A percentile compares a stretch with the other conserved stretches of the same genome.
Evolutionary conservation across 2,888 invertebrate species (phyloP).

Genomic region (Ichneumon xanthorius): DNA sequence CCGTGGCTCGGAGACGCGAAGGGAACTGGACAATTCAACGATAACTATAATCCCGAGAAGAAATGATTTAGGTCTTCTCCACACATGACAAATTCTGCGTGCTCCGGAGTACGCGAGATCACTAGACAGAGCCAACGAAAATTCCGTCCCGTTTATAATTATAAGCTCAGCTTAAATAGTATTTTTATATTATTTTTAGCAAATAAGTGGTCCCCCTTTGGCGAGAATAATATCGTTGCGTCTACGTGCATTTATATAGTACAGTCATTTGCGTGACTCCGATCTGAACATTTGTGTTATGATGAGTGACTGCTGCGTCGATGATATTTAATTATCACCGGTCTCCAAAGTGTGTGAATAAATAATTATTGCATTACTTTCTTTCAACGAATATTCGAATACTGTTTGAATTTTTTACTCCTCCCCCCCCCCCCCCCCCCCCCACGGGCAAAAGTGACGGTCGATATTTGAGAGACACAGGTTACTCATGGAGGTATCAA

Average conservation of each 20-base stretch:
- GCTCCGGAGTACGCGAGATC: neutral
- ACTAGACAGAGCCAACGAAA: constrained; percentile 32
- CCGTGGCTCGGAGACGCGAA: constrained; percentile 96
- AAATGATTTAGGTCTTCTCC: constrained; percentile 70
- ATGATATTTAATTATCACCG: constrained; percentile 41
- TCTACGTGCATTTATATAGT: constrained; percentile 29
- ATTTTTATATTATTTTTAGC: constrained; percentile 50
- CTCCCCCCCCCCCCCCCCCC: no score
- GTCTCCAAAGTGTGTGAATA: constrained; percentile 61
- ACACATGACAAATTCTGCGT: constrained; percentile 16
- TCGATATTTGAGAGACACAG: no score
- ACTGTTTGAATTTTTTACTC: constrained; percentile 15
- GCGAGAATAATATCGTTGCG: constrained; percentile 18
- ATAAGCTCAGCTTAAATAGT: constrained; percentile 18
- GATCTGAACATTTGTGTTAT: constrained; percentile 60
- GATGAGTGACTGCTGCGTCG: constrained; percentile 51
- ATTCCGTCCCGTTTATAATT: constrained; percentile 43
- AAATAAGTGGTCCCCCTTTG: constrained; percentile 39
- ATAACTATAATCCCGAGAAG: constrained; percentile 91
- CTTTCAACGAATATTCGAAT: constrained; percentile 18
- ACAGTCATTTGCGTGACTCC: constrained; percentile 49
- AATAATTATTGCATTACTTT: constrained; percentile 40
- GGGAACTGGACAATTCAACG: constrained; percentile 92
- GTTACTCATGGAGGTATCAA: no score
- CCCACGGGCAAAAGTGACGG: no score